Percentiles rank a stretch among this genome's conserved stretches.
phyloP scores from a whole-genome alignment of 2,888 invertebrate genomes.

The Pandemis heparana region DNA sequence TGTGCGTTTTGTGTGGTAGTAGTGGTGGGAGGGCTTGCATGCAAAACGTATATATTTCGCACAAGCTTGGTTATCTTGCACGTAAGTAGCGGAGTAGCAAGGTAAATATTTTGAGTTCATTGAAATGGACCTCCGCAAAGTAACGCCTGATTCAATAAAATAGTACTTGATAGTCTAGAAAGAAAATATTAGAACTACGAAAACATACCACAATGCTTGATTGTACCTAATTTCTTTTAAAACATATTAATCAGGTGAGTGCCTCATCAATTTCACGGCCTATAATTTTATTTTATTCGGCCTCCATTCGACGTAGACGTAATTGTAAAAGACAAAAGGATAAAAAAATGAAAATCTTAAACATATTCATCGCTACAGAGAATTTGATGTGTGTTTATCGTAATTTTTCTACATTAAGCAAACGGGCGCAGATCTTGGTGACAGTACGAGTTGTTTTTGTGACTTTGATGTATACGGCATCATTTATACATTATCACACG shows the following conservation, averaged over 20 bases:
- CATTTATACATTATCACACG: not conserved
- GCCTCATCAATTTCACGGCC: not conserved
- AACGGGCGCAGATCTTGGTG: not conserved
- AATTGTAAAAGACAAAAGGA: not conserved
- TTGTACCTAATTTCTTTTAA: not conserved
- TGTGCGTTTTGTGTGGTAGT: too few relatives aligned
- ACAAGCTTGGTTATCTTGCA: too few relatives aligned
- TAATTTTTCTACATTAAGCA: constrained; percentile 2
- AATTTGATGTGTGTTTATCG: not conserved
- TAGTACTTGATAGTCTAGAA: too few relatives aligned
- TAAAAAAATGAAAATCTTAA: not conserved
- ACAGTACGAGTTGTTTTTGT: not conserved
- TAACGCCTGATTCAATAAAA: too few relatives aligned
- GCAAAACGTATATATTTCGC: too few relatives aligned
- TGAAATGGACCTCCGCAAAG: too few relatives aligned
- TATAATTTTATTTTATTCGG: not conserved
- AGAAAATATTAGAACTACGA: too few relatives aligned
- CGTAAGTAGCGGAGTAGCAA: too few relatives aligned
- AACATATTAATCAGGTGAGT: not conserved
- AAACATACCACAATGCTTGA: too few relatives aligned
- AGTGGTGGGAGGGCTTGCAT: too few relatives aligned
- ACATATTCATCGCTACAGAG: not conserved
- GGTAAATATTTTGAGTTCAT: too few relatives aligned
- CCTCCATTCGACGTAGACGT: not conserved
- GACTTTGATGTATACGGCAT: not conserved